Evolutionary conservation across 1,140 invertebrate genomes (phyloP).

Genomic region (Charaxes varanes): DNA sequence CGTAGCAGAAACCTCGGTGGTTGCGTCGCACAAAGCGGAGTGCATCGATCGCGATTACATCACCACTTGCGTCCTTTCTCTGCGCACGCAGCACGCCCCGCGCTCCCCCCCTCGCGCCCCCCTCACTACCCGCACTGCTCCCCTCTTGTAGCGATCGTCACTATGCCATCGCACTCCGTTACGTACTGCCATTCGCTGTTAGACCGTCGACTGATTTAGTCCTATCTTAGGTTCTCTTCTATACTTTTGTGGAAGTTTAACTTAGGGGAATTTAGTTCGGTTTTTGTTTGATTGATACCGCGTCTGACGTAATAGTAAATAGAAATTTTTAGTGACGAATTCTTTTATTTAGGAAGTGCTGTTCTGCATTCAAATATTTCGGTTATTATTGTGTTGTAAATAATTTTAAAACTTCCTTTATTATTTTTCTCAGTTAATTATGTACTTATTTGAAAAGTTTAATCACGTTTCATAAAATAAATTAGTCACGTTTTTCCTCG

Average conservation of each 20-base stretch:
- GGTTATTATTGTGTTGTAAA: neutral
- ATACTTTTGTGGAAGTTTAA: slow-evolving; percentile 41
- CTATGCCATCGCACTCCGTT: slow-evolving; percentile 46
- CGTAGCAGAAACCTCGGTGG: slow-evolving; percentile 22
- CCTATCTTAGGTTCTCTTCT: slow-evolving; percentile 26
- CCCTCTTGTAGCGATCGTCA: slow-evolving; percentile 36
- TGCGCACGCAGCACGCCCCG: slow-evolving; percentile 58
- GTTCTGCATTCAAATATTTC: slow-evolving; percentile 5
- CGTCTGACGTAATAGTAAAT: slow-evolving; percentile 5
- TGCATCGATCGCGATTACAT: slow-evolving; percentile 72
- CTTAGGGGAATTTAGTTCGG: slow-evolving; percentile 21
- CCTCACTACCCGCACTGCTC: slow-evolving; percentile 21
- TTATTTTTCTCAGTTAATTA: neutral
- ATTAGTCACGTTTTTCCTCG: slow-evolving; percentile 34
- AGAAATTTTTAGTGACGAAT: slow-evolving; percentile 8
- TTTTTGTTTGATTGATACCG: slow-evolving; percentile 6
- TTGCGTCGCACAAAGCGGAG: slow-evolving; percentile 44
- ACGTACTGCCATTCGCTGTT: slow-evolving; percentile 53
- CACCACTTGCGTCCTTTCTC: slow-evolving; percentile 67
- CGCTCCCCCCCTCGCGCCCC: slow-evolving; percentile 16
- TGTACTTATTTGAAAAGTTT: neutral
- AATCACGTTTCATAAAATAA: slow-evolving; percentile 2
- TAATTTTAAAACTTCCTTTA: slow-evolving; percentile 3
- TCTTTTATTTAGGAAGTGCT: slow-evolving; percentile 10
- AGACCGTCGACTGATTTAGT: slow-evolving; percentile 39